Conservation (phyloP, 2,888 invertebrate genomes). For the Adineta ricciae region DNA sequence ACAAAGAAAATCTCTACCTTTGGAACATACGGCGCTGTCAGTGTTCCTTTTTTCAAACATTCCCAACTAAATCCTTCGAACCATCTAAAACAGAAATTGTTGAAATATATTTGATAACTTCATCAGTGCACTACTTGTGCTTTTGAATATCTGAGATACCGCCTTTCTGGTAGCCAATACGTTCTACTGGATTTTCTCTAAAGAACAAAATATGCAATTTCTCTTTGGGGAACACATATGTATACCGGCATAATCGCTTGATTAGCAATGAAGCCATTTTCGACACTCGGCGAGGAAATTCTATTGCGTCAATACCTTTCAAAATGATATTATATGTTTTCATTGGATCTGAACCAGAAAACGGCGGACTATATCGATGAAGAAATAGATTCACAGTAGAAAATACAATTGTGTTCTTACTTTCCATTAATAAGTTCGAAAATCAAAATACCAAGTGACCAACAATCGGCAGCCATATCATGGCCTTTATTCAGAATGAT, state of each 20-base stretch:
- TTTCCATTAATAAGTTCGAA: slow-evolving; percentile 84
- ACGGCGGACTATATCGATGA: slow-evolving; percentile 66
- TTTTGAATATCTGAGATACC: slow-evolving; percentile 94
- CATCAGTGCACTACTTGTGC: slow-evolving; percentile 56
- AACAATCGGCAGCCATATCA: slow-evolving; percentile 81
- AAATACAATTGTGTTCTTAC: too few relatives aligned
- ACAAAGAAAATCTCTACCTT: too few relatives aligned
- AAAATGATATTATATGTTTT: slow-evolving; percentile 96
- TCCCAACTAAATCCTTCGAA: slow-evolving; percentile 99
- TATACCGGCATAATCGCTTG: slow-evolving; percentile 69
- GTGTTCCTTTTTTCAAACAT: slow-evolving; percentile 71
- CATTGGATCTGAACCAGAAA: slow-evolving; percentile 94
- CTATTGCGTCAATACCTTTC: slow-evolving; percentile 93
- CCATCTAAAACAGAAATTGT: slow-evolving; percentile 58
- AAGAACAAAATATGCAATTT: neutral
- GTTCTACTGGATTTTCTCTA: slow-evolving; percentile 86
- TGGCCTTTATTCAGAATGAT: slow-evolving; percentile 95
- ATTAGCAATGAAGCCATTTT: slow-evolving; percentile 86
- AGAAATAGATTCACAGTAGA: too few relatives aligned
- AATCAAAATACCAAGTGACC: slow-evolving; percentile 97
- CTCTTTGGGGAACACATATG: neutral
- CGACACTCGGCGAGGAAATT: slow-evolving; percentile 85
- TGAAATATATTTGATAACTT: neutral
- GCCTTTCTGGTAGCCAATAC: slow-evolving; percentile 86
- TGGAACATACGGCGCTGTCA: slow-evolving; percentile 83